Evolutionary conservation across 2,113 vertebrate species (phyloP).

Genomic region (Hydrolagus affinis): DNA sequence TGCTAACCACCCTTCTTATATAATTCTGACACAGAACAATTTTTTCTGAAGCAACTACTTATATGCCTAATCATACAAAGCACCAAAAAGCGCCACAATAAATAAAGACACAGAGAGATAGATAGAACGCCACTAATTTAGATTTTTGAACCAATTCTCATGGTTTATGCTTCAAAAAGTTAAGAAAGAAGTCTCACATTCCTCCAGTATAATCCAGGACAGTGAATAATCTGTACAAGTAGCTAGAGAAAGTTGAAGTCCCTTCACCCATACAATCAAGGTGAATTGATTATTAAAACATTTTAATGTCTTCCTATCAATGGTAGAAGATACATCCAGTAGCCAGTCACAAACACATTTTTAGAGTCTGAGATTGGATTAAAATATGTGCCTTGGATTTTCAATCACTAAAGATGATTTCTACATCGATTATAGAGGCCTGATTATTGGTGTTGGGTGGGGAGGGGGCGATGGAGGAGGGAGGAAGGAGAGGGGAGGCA

Average conservation of each 20-base stretch:
- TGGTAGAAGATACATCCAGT: neutral
- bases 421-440: neutral
- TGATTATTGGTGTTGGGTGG: neutral
- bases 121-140: neutral
- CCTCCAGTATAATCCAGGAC: neutral
- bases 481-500: neutral
- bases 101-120: neutral
- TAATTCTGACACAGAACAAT: neutral
- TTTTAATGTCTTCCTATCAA: neutral
- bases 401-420: neutral
- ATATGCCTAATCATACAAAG: neutral
- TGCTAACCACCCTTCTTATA: neutral
- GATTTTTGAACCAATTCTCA: neutral
- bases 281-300: constrained; percentile 6
- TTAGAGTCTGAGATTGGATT: neutral
- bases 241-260: constrained; percentile 1
- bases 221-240: neutral
- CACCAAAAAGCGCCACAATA: neutral
- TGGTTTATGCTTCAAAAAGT: neutral
- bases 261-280: neutral
- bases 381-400: neutral
- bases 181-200: neutral
- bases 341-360: neutral
- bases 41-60: neutral
- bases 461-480: neutral